Percentiles rank a stretch among this genome's conserved stretches.
phyloP scores from a whole-genome alignment of 2,113 vertebrate species.

The Thunnus thynnus region DNA sequence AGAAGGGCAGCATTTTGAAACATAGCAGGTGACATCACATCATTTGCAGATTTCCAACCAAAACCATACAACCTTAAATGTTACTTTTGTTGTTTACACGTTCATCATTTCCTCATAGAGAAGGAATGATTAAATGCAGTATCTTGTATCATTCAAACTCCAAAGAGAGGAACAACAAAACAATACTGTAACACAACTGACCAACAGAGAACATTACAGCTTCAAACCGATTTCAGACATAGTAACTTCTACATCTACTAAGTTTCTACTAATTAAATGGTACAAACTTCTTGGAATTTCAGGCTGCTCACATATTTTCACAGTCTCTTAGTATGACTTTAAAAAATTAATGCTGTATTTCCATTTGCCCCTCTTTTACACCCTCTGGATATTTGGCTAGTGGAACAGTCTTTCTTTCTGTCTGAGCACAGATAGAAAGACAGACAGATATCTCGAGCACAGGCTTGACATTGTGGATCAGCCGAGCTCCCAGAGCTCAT shows the following conservation, averaged over 20 bases:
- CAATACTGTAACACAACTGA: no score
- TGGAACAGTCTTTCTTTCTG: conserved; percentile 36
- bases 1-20: not conserved
- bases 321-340: conserved; percentile 5
- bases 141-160: not conserved
- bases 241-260: not conserved
- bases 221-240: not conserved
- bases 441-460: conserved; percentile 29
- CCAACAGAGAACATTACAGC: not conserved
- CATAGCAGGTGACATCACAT: not conserved
- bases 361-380: not conserved
- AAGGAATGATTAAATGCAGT: no score
- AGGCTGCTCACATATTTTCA: not conserved
- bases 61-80: not conserved
- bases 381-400: conserved; percentile 25
- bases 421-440: conserved; percentile 34
- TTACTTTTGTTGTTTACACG: no score
- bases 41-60: not conserved
- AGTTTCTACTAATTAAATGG: not conserved
- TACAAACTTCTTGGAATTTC: not conserved
- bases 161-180: not conserved
- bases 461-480: conserved; percentile 48
- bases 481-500: conserved; percentile 37
- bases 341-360: conserved; percentile 10
- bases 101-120: no score